Evolutionary conservation across 2,797 vertebrate species (phyloP).

Genomic region (Balearica regulorum): DNA sequence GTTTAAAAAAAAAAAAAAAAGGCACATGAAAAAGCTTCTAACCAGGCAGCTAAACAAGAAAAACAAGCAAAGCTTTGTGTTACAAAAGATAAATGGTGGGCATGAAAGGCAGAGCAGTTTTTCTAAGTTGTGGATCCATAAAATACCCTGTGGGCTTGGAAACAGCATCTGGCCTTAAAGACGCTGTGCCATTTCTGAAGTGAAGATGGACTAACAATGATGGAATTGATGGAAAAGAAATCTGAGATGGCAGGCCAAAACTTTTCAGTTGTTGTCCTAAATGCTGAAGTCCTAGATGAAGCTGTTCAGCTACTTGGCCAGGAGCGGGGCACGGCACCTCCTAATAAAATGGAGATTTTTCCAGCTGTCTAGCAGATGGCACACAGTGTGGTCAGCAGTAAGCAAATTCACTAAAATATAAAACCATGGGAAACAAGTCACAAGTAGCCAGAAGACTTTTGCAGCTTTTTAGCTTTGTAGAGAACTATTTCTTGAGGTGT

Average conservation of each 20-base stretch:
- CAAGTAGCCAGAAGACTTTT: background rate
- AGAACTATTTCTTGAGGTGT: background rate
- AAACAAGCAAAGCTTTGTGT: background rate
- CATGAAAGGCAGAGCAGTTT: background rate
- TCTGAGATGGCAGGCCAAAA: background rate
- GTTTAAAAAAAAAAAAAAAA: background rate
- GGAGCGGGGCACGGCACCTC: background rate
- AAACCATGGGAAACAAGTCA: background rate
- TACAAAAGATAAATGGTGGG: background rate
- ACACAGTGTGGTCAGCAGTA: background rate
- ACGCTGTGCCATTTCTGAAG: background rate
- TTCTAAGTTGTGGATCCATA: background rate
- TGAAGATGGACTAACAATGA: background rate
- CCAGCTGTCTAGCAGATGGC: background rate
- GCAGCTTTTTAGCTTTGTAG: background rate
- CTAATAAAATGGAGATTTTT: background rate
- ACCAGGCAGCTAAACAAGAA: background rate
- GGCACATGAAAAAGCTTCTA: background rate
- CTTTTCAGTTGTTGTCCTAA: background rate
- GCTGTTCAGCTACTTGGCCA: background rate
- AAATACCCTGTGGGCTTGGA: background rate
- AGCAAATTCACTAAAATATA: background rate
- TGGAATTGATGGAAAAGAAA: background rate
- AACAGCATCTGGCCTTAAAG: background rate
- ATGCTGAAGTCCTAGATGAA: background rate